Evolutionary conservation across 2,888 invertebrate species (phyloP).

Genomic region (Drosophila nr. fundita): DNA sequence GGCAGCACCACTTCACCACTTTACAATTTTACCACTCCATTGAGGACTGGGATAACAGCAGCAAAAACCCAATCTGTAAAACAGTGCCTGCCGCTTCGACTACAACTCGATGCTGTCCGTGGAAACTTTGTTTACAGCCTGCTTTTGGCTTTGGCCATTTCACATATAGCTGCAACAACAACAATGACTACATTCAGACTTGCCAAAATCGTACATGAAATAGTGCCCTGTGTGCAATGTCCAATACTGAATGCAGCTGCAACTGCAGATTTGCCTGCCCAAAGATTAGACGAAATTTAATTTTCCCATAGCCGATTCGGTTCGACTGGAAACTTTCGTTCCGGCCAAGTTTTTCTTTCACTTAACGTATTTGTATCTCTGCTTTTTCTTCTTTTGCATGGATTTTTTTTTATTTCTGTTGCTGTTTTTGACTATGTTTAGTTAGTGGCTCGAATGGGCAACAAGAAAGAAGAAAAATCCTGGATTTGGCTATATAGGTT

Average conservation of each 20-base stretch:
- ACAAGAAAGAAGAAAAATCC: slow-evolving; percentile 16
- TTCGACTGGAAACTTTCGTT: slow-evolving; percentile 4
- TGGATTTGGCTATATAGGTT: slow-evolving; percentile 10
- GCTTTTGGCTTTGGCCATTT: slow-evolving; percentile 34
- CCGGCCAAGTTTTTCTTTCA: slow-evolving; percentile 64
- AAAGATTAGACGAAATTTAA: slow-evolving; percentile 69
- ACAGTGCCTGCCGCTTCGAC: slow-evolving; percentile 9
- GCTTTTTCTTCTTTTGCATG: slow-evolving; percentile 6
- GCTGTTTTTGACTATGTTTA: slow-evolving; percentile 52
- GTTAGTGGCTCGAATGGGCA: slow-evolving; percentile 64
- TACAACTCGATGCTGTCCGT: slow-evolving; percentile 5
- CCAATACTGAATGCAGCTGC: slow-evolving; percentile 35
- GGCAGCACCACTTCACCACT: slow-evolving; percentile 7
- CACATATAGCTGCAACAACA: background rate
- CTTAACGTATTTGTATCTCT: slow-evolving; percentile 40
- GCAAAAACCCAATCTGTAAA: slow-evolving; percentile 14
- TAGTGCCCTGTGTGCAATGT: slow-evolving; percentile 51
- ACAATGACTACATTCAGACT: slow-evolving; percentile 38
- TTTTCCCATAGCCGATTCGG: slow-evolving; percentile 48
- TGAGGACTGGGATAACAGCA: slow-evolving; percentile 8
- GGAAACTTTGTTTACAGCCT: slow-evolving; percentile 66
- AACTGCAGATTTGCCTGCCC: slow-evolving; percentile 45
- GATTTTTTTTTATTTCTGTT: slow-evolving; percentile 26
- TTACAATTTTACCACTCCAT: background rate
- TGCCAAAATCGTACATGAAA: slow-evolving; percentile 65